phyloP scores from a whole-genome alignment of 2,797 vertebrate species.

The Tragopan temminckii region DNA sequence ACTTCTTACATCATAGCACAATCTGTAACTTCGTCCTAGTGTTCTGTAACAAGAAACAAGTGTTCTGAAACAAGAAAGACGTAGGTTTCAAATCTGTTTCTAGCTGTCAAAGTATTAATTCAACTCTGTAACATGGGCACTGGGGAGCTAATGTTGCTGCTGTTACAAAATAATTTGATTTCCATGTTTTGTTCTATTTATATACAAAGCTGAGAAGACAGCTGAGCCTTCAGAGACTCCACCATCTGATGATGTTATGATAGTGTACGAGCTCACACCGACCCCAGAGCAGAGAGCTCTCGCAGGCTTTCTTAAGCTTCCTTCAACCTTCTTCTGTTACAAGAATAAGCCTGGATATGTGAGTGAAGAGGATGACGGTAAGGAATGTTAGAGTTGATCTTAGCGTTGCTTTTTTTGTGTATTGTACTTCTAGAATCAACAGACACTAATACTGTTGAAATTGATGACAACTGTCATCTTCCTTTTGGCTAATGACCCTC shows the following conservation, averaged over 20 bases:
- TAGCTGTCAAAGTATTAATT: not conserved
- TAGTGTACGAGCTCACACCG: conserved; percentile 90
- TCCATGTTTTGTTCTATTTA: conserved; percentile 39
- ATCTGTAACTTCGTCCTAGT: not conserved
- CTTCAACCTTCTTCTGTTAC: conserved; percentile 96
- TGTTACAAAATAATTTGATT: not conserved
- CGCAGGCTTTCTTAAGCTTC: conserved; percentile 88
- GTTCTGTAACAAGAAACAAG: not conserved
- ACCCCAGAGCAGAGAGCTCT: conserved; percentile 90
- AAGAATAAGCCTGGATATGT: conserved; percentile 91
- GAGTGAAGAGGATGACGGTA: conserved; percentile 93
- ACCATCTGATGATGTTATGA: conserved; percentile 84
- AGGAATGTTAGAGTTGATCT: conserved; percentile 48
- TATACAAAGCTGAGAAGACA: conserved; percentile 71
- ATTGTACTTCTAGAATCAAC: not conserved
- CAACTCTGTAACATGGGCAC: accelerated
- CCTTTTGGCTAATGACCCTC: not conserved
- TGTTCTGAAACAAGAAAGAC: not conserved
- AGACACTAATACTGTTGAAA: not conserved
- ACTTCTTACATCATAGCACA: not conserved
- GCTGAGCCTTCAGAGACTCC: conserved; percentile 26
- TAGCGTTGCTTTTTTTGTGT: not conserved
- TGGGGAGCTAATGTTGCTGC: not conserved
- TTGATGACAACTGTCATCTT: not conserved
- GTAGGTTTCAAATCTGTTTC: not conserved